Conservation (phyloP, 2,113 vertebrate species). For the Hippotragus niger region DNA sequence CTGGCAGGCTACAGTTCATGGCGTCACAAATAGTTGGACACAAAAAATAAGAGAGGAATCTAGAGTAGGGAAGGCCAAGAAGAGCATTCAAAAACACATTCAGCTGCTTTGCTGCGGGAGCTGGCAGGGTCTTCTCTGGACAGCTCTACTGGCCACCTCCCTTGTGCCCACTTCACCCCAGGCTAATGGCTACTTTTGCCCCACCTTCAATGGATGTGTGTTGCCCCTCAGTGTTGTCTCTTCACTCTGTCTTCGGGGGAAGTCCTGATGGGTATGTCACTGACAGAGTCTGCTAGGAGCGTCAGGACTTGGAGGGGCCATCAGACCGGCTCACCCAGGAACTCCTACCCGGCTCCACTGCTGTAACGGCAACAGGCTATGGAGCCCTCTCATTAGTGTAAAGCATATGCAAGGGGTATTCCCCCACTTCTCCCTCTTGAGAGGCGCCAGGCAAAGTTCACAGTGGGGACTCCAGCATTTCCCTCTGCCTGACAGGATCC, state of each 20-base stretch:
- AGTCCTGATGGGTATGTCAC: neutral
- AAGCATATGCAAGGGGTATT: neutral
- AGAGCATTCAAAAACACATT: neutral
- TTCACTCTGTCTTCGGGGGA: neutral
- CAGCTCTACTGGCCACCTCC: neutral
- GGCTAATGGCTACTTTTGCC: neutral
- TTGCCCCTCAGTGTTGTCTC: neutral
- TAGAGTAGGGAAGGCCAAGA: neutral
- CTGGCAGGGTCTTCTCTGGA: neutral
- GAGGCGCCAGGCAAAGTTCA: neutral
- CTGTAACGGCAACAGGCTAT: neutral
- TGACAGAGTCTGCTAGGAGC: neutral
- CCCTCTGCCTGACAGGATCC: neutral
- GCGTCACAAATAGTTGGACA: neutral
- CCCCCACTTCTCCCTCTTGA: too few species aligned
- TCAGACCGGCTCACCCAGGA: neutral
- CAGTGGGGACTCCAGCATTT: neutral
- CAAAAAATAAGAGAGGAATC: neutral
- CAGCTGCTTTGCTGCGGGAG: neutral
- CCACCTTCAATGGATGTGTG: neutral
- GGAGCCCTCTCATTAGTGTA: neutral
- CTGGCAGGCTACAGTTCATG: neutral
- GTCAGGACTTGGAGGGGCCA: neutral
- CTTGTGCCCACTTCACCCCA: neutral
- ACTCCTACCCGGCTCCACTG: neutral